A percentile compares a stretch with the other conserved stretches of the same genome.
Evolutionary conservation across 1,140 invertebrate genomes (phyloP).

Genomic region (Stratiolaelaps scimitus): DNA sequence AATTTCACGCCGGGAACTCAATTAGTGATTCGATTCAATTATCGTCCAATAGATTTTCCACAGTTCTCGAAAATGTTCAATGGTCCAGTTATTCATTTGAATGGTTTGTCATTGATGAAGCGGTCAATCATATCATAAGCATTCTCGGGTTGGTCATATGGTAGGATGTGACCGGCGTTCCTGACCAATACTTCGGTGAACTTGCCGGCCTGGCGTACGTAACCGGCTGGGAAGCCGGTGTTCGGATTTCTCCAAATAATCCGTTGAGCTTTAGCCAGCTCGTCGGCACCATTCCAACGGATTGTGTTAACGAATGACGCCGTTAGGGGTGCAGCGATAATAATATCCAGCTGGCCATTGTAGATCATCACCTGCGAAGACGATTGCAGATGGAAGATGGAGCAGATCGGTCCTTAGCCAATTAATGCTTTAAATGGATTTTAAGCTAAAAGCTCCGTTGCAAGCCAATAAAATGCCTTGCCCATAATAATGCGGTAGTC

Average conservation of each 20-base stretch:
- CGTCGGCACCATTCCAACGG: conserved; percentile 52
- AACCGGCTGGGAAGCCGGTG: conserved; percentile 58
- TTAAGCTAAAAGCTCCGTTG: too few relatives aligned
- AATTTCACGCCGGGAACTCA: too few relatives aligned
- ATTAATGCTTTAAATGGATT: too few relatives aligned
- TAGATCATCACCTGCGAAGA: too few relatives aligned
- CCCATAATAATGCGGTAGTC: too few relatives aligned
- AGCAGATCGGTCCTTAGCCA: too few relatives aligned
- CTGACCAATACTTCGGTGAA: conserved; percentile 64
- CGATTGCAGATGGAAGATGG: too few relatives aligned
- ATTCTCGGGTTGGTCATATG: conserved; percentile 63
- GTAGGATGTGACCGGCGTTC: conserved; percentile 71
- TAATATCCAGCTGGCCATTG: conserved; percentile 70
- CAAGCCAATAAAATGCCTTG: too few relatives aligned
- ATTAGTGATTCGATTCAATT: too few relatives aligned
- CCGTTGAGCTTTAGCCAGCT: conserved; percentile 53
- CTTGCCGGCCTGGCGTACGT: conserved; percentile 55
- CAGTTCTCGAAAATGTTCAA: too few relatives aligned
- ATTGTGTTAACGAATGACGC: conserved; percentile 54
- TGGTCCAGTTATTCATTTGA: too few relatives aligned
- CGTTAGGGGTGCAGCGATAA: conserved; percentile 63
- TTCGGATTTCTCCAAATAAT: conserved; percentile 49
- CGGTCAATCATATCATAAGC: conserved; percentile 59
- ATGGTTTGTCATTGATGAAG: conserved; percentile 50
- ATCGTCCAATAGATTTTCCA: too few relatives aligned